Evolutionary conservation across 2,113 vertebrate genomes (phyloP).

Genomic region (Capra hircus): DNA sequence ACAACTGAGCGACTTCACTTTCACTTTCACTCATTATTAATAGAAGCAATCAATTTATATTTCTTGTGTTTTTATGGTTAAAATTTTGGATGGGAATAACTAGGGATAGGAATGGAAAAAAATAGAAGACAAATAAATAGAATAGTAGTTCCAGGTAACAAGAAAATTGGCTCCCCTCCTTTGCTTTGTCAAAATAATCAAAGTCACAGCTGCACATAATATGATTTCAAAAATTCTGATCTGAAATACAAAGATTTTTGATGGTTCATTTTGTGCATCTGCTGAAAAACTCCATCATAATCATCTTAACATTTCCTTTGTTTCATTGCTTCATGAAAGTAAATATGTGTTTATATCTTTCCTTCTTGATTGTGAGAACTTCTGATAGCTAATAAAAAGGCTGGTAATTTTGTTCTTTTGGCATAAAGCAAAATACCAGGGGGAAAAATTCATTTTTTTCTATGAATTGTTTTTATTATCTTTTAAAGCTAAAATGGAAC

Average conservation of each 20-base stretch:
- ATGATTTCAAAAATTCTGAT: background rate
- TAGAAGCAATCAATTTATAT: background rate
- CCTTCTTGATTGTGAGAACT: background rate
- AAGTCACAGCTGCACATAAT: background rate
- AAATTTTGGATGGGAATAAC: constrained; percentile 1
- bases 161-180: background rate
- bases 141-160: background rate
- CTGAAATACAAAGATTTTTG: background rate
- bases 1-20: too few species aligned
- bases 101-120: background rate
- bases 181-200: background rate
- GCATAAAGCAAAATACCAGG: background rate
- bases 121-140: background rate
- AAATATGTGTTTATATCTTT: background rate
- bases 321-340: background rate
- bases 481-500: background rate
- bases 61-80: background rate
- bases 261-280: background rate
- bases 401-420: background rate
- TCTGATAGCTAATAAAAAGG: background rate
- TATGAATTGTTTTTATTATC: background rate
- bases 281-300: background rate
- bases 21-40: background rate
- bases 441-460: background rate
- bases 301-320: background rate